phyloP scores from a whole-genome alignment of 2,888 invertebrate species.

The Caenorhabditis sp. region DNA sequence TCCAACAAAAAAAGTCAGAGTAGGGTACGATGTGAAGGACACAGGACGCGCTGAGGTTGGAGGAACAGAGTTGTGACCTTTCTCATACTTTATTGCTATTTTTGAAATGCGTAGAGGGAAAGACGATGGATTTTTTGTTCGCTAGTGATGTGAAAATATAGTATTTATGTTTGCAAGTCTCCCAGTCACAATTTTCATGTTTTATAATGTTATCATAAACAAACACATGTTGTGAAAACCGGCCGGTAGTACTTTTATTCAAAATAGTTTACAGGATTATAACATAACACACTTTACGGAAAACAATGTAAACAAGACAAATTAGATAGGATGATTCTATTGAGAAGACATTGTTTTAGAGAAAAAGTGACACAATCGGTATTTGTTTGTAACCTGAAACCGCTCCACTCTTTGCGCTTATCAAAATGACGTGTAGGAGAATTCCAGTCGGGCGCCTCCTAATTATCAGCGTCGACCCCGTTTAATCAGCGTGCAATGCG shows the following conservation, averaged over 20 bases:
- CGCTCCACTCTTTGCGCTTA: constrained; percentile 25
- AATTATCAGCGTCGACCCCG: constrained; percentile 47
- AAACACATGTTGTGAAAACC: constrained; percentile 33
- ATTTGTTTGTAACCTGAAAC: constrained; percentile 10
- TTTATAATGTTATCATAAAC: constrained; percentile 34
- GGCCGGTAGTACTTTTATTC: constrained; percentile 25
- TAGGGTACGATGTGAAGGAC: constrained; percentile 6
- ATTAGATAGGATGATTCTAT: not conserved
- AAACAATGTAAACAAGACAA: constrained; percentile 4
- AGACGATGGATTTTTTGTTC: constrained; percentile 17
- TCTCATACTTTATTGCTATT: constrained; percentile 48
- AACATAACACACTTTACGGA: not conserved
- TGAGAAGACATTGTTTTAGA: not conserved
- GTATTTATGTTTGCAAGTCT: not conserved
- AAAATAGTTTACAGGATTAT: constrained; percentile 10
- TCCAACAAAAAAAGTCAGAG: constrained; percentile 7
- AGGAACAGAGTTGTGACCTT: constrained; percentile 36
- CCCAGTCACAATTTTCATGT: not conserved
- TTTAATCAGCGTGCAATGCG: constrained; percentile 16
- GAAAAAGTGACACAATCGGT: not conserved
- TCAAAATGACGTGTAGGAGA: constrained; percentile 29
- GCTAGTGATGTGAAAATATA: not conserved
- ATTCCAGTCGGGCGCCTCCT: constrained; percentile 31
- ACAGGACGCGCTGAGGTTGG: constrained; percentile 7
- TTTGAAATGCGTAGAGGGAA: constrained; percentile 34